Conservation (phyloP, 2,888 invertebrate genomes). For the Glyphotaelius pellucidus region DNA sequence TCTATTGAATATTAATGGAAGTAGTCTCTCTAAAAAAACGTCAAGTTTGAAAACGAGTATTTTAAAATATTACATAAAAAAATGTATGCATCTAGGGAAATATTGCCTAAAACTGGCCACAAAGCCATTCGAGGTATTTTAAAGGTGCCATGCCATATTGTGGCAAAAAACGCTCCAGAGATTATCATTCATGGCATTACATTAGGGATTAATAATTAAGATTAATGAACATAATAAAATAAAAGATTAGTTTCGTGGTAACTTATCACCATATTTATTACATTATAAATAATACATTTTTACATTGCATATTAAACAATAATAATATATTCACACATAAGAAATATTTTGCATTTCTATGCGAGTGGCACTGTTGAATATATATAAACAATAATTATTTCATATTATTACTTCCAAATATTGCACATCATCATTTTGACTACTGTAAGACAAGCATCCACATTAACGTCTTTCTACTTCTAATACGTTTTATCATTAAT, state of each 20-base stretch:
- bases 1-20: too few relatives aligned
- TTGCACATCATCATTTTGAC: background rate
- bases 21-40: too few relatives aligned
- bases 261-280: slow-evolving; percentile 2
- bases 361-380: background rate
- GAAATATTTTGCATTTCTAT: background rate
- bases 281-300: background rate
- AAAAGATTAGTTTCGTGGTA: background rate
- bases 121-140: too few relatives aligned
- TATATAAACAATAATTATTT: background rate
- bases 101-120: too few relatives aligned
- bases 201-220: too few relatives aligned
- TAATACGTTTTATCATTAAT: background rate
- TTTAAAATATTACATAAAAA: too few relatives aligned
- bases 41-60: too few relatives aligned
- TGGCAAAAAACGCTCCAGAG: too few relatives aligned
- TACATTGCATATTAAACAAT: background rate
- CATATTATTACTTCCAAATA: background rate
- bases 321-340: background rate
- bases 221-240: background rate
- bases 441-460: background rate
- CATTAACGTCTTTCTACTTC: background rate
- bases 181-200: too few relatives aligned
- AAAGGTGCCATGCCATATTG: too few relatives aligned
- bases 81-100: too few relatives aligned